Conservation (phyloP, 2,113 vertebrate species). For the Danionella cerebrum region DNA sequence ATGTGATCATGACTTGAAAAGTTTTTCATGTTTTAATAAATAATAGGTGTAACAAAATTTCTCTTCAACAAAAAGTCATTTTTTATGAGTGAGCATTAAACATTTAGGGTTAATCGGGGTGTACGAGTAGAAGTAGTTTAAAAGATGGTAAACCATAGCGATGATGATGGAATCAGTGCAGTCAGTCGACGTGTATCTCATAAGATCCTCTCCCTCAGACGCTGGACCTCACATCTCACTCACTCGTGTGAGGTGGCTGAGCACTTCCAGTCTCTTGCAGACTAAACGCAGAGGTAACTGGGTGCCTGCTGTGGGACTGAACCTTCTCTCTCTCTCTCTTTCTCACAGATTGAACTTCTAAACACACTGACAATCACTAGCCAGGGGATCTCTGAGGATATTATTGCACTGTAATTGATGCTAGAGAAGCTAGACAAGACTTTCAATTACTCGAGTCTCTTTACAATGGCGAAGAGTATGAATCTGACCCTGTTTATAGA, state of each 20-base stretch:
- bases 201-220: slow-evolving; percentile 59
- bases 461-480: not conserved
- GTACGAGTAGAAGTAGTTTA: no score
- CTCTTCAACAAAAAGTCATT: no score
- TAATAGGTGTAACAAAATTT: no score
- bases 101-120: no score
- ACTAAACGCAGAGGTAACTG: slow-evolving; percentile 65
- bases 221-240: slow-evolving; percentile 55
- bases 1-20: no score
- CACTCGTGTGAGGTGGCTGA: slow-evolving; percentile 67
- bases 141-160: no score
- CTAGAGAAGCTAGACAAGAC: no score
- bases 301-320: slow-evolving; percentile 35
- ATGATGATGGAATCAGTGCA: not conserved
- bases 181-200: slow-evolving; percentile 52
- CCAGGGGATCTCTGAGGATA: not conserved
- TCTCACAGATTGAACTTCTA: not conserved
- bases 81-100: no score
- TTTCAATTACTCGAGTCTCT: not conserved
- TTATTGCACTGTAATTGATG: not conserved
- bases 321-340: slow-evolving; percentile 10
- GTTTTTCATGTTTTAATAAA: no score
- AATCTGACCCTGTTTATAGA: no score
- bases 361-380: slow-evolving; percentile 11
- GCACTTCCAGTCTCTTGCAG: slow-evolving; percentile 69